phyloP scores from a whole-genome alignment of 2,113 vertebrate genomes.

The Lontra canadensis region DNA sequence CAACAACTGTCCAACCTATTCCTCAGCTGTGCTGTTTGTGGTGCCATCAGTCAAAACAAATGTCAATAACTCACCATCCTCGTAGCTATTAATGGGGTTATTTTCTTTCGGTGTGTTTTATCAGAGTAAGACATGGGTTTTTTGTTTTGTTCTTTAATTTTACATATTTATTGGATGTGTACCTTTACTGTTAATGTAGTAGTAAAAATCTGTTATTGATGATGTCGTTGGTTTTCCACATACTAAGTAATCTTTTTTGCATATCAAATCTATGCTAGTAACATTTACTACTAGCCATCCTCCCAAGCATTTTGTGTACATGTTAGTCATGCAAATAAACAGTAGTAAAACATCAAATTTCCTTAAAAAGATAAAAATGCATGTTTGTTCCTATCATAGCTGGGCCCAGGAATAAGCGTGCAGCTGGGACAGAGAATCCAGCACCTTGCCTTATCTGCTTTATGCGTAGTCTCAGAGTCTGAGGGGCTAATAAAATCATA shows the following conservation, averaged over 20 bases:
- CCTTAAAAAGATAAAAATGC: background rate
- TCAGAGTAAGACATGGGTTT: background rate
- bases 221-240: no score
- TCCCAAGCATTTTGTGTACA: rapidly evolving
- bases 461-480: rapidly evolving
- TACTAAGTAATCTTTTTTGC: background rate
- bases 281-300: background rate
- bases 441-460: no score
- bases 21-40: no score
- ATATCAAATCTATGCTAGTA: background rate
- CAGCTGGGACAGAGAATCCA: no score
- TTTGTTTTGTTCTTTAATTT: background rate
- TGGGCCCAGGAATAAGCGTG: background rate
- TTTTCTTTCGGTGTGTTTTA: background rate
- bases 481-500: rapidly evolving
- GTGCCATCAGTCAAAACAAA: background rate
- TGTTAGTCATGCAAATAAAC: background rate
- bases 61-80: background rate
- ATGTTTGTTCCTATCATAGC: background rate
- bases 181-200: background rate
- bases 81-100: background rate
- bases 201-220: background rate
- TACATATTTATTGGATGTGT: background rate
- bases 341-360: background rate
- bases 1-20: rapidly evolving